Conservation (phyloP, 2,797 vertebrate genomes). For the Vultur gryphus region DNA sequence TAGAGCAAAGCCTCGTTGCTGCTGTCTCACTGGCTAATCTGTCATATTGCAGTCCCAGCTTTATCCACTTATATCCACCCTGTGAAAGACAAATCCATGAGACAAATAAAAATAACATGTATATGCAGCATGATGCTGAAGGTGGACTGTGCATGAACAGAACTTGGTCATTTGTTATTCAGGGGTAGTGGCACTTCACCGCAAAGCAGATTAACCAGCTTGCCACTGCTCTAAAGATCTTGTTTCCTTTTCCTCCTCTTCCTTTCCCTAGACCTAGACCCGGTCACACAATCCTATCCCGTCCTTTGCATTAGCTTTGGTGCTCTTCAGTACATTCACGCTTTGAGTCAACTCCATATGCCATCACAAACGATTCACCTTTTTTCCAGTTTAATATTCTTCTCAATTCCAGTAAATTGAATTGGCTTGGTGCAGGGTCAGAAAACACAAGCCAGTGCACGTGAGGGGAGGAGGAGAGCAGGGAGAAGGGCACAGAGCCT, state of each 20-base stretch:
- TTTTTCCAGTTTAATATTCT: slow-evolving; percentile 3
- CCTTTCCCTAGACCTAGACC: background rate
- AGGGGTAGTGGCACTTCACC: background rate
- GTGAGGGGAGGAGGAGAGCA: background rate
- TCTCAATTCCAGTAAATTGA: background rate
- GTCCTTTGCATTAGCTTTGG: background rate
- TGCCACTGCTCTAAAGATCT: background rate
- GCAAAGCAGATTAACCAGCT: background rate
- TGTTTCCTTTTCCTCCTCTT: background rate
- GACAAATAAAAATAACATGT: background rate
- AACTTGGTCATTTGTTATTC: background rate
- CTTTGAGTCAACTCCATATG: background rate
- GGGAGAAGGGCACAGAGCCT: background rate
- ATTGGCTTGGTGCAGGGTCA: background rate
- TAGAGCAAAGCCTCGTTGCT: background rate
- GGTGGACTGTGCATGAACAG: background rate
- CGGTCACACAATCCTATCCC: background rate
- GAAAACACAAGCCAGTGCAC: background rate
- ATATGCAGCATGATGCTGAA: background rate
- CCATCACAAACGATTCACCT: background rate
- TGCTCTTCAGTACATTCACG: background rate
- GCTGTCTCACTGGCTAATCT: background rate
- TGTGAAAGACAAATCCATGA: background rate
- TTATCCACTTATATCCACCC: background rate
- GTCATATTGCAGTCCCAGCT: background rate